Base-by-base conservation (phyloP, 1,140 invertebrate species). In the Penaeus japonicus region DNA sequence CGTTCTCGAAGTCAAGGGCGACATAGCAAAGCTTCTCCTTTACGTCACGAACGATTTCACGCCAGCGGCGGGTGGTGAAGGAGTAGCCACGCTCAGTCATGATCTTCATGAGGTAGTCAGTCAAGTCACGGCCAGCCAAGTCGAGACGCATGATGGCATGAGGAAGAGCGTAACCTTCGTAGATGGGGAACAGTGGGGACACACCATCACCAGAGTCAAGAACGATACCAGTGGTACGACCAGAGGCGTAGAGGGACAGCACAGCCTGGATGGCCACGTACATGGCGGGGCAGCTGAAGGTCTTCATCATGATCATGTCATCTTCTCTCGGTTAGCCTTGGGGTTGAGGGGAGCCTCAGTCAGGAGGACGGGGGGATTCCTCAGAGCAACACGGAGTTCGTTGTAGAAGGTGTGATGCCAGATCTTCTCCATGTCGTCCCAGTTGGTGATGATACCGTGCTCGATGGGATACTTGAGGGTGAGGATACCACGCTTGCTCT, bases 331-430 rank as follows among this genome's bases (percentile, higher is more conserved):
- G 22, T 79, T 79, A 17, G 77, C 77, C 47, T 79, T 79, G 24
- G 77, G 77, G n/a, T 79, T 79, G 30, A 79, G 77, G 24, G 77
- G 77, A 24, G 77, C 77, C 35, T 79, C 77, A 39, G 77, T 79
- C 24, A 79, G 77, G 30, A 79, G 77, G 47, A 79, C 96, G 84
- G 97, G 96, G 92, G 98, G 96, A 92, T 98, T 97, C 92, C 98
- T 97, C 12, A 98, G 98, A 59, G 97, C 97, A 87, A 98, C 97
- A 93, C 97, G 96, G 90, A 99, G 94, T 93, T 99, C 98, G 92
- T 97, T 98, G 94, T 98, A 98, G 94, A 98, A 98, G 89, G 96
- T 96, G 94, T 98, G 96, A 94, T 98, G 97, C 97, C 97, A 98
- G 93, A 98, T 97, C 93, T 98, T 98, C 93, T 98, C 97, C 97